Evolutionary conservation across 2,888 invertebrate species (phyloP), one percentile per base, ranked within the genome.

Genomic region (Torymus texanus): DNA sequence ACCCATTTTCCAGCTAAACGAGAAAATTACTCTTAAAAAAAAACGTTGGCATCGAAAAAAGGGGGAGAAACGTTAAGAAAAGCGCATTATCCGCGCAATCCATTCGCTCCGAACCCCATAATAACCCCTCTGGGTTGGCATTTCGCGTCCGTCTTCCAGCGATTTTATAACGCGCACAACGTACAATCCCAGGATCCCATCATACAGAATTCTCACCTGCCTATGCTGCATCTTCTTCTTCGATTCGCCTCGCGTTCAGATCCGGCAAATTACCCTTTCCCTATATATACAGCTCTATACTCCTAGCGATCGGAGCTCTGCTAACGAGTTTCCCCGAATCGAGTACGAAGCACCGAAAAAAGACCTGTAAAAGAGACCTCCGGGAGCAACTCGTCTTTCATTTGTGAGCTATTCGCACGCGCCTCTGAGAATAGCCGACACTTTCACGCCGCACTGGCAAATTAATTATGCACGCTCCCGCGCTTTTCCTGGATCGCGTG

Each of bases 401-500:
- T 75, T 75, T 68, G 16, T 13, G 41, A 8, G 8, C 41, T 41
- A 50, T 14, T 24, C 16, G 41, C 50, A 21, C 21, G 51, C 50
- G 61, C 53, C 41, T 16, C 61, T 41, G 41, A 41, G 4, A 55
- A 55, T 14, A 67, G 67, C 11, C 10, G 61, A n/a, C 24, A 68
- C 18, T 72, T 58, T 59, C 21, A 61, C 51, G 21, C 3, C 10
- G 2, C 24, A 14, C 21, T 2, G 13, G 12, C 50, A 58, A 58
- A 70, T 79, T 24, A 79, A 65, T 79, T 74, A 79, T 70, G 29
- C 29, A 74, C 74, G 74, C 70, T 74, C 59, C 61, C 72, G 61
- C 59, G 65, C 51, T 51, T 50, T 56, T 16, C 51, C 41, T 41
- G 41, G 41, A 41, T 41, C 41, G 67, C 3, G 58, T 21, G 51